A percentile compares a stretch with the other conserved stretches of the same genome.
Evolutionary conservation across 1,140 invertebrate genomes (phyloP).

Genomic region (Frieseomelitta varia): DNA sequence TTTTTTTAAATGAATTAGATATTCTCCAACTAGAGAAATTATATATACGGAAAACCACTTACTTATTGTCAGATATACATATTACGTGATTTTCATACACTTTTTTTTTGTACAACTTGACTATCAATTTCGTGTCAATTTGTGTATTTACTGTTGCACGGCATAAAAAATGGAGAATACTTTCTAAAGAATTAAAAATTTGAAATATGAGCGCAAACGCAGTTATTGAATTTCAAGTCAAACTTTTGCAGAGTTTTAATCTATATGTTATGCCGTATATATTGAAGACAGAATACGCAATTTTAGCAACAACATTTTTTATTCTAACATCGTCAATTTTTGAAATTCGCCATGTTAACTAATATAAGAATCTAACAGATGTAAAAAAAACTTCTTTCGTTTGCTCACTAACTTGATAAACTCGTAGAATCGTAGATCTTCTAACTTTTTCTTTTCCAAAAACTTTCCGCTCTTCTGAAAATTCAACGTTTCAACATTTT

Average conservation of each 20-base stretch:
- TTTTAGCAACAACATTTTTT: neutral
- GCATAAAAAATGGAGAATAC: neutral
- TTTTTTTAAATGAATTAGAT: conserved; percentile 16
- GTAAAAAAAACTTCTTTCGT: neutral
- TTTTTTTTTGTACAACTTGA: neutral
- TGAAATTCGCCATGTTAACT: neutral
- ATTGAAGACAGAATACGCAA: neutral
- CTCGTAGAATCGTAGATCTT: neutral
- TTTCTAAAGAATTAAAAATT: neutral
- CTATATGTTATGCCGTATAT: no score
- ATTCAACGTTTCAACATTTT: neutral
- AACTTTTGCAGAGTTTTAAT: neutral
- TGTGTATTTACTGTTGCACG: neutral
- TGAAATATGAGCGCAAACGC: neutral
- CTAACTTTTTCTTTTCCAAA: neutral
- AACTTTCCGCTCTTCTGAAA: neutral
- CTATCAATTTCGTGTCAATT: neutral
- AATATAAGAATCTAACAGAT: neutral
- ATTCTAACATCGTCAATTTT: neutral
- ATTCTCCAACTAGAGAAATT: conserved; percentile 13
- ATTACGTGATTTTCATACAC: neutral
- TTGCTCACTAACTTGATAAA: neutral
- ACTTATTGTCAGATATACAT: neutral
- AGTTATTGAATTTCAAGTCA: neutral
- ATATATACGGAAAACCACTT: conserved; percentile 23